Conservation (phyloP, 2,888 invertebrate species). For the Antitype chi region DNA sequence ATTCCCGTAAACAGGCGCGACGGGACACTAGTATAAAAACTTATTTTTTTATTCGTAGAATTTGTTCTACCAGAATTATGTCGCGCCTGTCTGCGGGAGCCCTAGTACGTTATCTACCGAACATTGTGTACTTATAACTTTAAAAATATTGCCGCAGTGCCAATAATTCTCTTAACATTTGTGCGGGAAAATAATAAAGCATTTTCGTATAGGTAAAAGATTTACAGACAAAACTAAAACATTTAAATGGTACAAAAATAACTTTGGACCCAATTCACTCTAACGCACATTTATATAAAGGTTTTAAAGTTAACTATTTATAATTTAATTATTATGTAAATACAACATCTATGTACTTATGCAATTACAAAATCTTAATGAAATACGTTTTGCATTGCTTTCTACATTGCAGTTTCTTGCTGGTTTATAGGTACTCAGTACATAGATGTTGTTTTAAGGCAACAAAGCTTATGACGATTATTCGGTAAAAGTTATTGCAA, state of each 20-base stretch:
- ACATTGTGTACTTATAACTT: neutral
- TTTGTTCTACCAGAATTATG: no score
- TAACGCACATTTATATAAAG: conserved; percentile 46
- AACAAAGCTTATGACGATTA: conserved; percentile 17
- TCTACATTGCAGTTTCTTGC: neutral
- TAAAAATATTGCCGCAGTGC: conserved; percentile 46
- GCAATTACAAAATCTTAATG: neutral
- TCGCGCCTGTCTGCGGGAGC: no score
- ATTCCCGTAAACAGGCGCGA: no score
- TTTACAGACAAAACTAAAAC: conserved; percentile 29
- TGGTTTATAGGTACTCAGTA: conserved; percentile 6
- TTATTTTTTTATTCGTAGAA: no score
- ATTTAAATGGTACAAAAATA: conserved; percentile 64
- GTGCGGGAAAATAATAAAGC: conserved; percentile 27
- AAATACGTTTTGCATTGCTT: conserved; percentile 24
- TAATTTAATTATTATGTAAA: conserved; percentile 35
- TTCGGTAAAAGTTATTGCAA: neutral
- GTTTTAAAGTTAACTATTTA: conserved; percentile 28
- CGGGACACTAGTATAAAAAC: no score
- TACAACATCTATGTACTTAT: conserved; percentile 35
- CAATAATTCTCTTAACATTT: conserved; percentile 31
- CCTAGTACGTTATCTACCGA: neutral
- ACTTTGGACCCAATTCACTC: conserved; percentile 65
- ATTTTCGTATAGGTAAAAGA: conserved; percentile 9
- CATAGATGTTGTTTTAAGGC: conserved; percentile 30